Conservation (phyloP, 2,113 vertebrate genomes). For the Pandion haliaetus region DNA sequence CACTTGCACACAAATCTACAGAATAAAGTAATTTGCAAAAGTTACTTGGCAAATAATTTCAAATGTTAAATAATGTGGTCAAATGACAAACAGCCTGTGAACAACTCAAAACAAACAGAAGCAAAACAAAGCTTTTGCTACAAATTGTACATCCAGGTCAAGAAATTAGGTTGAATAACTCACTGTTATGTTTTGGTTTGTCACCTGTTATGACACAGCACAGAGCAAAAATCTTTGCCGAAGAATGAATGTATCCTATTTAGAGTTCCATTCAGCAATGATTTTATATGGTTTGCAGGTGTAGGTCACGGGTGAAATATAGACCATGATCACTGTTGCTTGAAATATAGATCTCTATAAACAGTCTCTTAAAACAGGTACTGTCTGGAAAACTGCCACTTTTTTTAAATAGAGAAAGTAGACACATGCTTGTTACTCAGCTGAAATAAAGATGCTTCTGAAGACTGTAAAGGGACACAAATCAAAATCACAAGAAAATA, state of each 20-base stretch:
- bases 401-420: neutral
- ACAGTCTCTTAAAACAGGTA: neutral
- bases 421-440: neutral
- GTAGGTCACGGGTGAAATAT: neutral
- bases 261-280: neutral
- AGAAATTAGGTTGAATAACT: neutral
- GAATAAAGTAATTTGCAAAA: neutral
- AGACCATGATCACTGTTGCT: neutral
- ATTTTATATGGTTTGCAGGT: neutral
- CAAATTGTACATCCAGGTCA: neutral
- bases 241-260: neutral
- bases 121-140: neutral
- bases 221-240: neutral
- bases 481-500: neutral
- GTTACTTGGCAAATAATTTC: neutral
- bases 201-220: neutral
- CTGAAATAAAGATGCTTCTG: neutral
- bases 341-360: conserved; percentile 20
- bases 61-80: neutral
- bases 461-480: neutral
- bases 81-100: neutral
- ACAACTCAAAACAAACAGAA: neutral
- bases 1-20: neutral
- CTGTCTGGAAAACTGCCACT: neutral
- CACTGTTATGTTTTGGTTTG: neutral